Base-by-base conservation (phyloP, 2,888 invertebrate species). In the Scotopteryx bipunctaria region DNA sequence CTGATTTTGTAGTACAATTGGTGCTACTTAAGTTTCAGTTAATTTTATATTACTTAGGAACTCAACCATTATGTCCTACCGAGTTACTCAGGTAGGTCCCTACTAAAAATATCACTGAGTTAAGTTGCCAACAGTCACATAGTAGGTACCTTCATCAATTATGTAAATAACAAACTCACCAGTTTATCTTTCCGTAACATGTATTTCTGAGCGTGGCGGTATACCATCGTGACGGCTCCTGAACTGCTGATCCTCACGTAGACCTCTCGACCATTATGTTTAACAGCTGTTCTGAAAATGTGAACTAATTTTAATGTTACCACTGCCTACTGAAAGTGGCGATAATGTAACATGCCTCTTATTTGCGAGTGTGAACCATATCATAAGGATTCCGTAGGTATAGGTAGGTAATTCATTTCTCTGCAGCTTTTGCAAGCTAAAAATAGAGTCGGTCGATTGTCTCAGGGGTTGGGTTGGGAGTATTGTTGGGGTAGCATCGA, bases 141-240 rank as follows among this genome's bases (percentile, higher is more conserved):
- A n/a, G n/a, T n/a, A n/a, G n/a, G n/a, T n/a, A n/a, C n/a, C n/a
- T n/a, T n/a, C n/a, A n/a, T n/a, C n/a, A n/a, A n/a, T n/a, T n/a
- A n/a, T n/a, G n/a, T n/a, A n/a, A n/a, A n/a, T 16, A 6, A 27
- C 0, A 17, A 13, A 46, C 44, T 50, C 54, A 62, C 64, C 41
- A 57, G 23, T 50, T 57, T 64, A 14, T 66, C 64, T 45, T 56
- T 60, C 27, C 65, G 56, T 36, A 61, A 50, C 62, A 63, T 66
- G 23, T 57, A 57, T 58, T 58, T 51, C 8, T 56, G 35, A 29
- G 47, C 32, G 14, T 49, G 17, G 2, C 53, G 49, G 23, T 43
- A 41, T 23, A 52, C 55, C 52, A 48, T 44, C 5, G 25, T 40
- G 36, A 13, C 19, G 13, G 8, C 23, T 31, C 31, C 8, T 11